Base-by-base conservation (phyloP, 2,888 invertebrate species). In the Ormyrus nitidulus region DNA sequence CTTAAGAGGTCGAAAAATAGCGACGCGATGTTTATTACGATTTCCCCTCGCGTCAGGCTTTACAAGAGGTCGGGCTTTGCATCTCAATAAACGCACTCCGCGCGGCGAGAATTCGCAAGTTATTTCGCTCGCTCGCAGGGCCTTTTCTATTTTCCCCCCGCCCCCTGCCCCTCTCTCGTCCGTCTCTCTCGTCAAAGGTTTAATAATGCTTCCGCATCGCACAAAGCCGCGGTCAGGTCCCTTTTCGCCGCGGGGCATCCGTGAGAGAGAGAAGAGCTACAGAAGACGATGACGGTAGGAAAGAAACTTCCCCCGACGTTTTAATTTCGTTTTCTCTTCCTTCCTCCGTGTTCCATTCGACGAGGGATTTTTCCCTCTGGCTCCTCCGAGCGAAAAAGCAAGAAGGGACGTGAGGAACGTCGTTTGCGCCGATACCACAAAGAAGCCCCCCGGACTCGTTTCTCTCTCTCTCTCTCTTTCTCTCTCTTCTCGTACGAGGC, bases 251-350 rank as follows among this genome's bases (percentile, higher is more conserved):
- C 81, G 75, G 85, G 86, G 84, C 85, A 83, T 82, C 77, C 46
- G 61, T 62, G 10, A 53, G 46, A 76, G 49, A 11, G 13, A 73
- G 48, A 56, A 64, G 13, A 56, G 79, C 81, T 80, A 77, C 77
- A 71, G 68, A 68, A 80, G 65, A 71, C 19, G 54, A 66, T 19
- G 4, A 65, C n/a, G 8, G 44, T 48, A 71, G 64, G 74, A 68
- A 79, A 53, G 61, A 81, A 82, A 83, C 81, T 79, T 80, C 78
- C 64, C 66, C 70, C 83, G 85, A 86, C 86, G 86, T 87, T 89
- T 89, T 87, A 88, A 89, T 89, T 89, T 88, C 87, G 87, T 88
- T 88, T 88, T 84, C 82, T 83, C 81, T 77, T 74, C 76, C 61
- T n/a, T 56, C 62, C 65, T 54, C 77, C 78, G 73, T 70, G 77